These are phyloP conservation scores for Dendrolimus houi DNA, from an alignment of 2,888 invertebrate genomes.

Conservation along the genomic window DNA sequence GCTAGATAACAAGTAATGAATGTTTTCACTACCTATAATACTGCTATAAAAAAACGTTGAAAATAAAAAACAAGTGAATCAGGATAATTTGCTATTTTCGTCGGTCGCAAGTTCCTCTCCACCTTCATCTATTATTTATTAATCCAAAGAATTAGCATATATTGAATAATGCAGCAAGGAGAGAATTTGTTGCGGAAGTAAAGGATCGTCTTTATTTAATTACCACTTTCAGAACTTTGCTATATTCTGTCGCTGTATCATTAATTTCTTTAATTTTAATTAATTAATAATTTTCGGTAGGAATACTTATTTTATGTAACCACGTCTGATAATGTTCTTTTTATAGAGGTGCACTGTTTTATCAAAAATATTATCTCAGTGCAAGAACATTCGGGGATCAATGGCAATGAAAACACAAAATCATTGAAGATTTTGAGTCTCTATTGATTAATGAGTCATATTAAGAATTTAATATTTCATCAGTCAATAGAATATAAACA, in stretches of 20 bases:
- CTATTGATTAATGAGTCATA: neutral
- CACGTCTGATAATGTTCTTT: slow-evolving; percentile 6
- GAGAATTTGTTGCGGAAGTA: slow-evolving; percentile 46
- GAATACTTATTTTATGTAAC: too few species aligned
- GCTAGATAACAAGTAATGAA: too few species aligned
- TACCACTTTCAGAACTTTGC: slow-evolving; percentile 27
- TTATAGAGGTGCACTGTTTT: slow-evolving; percentile 12
- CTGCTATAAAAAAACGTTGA: too few species aligned
- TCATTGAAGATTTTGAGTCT: neutral
- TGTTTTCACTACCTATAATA: too few species aligned
- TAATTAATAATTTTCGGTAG: too few species aligned
- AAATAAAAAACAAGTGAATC: too few species aligned
- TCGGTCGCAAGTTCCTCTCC: slow-evolving; percentile 49
- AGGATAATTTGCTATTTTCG: slow-evolving; percentile 16
- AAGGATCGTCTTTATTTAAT: slow-evolving; percentile 61
- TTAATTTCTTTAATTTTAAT: too few species aligned
- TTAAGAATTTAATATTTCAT: neutral
- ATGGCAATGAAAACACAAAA: neutral
- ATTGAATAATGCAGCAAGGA: slow-evolving; percentile 55
- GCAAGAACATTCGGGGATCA: slow-evolving; percentile 3
- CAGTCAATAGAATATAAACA: neutral
- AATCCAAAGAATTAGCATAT: slow-evolving; percentile 58
- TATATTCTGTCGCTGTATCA: too few species aligned
- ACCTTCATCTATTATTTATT: slow-evolving; percentile 52
- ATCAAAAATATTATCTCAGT: slow-evolving; percentile 8